These are phyloP conservation scores for Clarias magur DNA, from an alignment of 2,113 vertebrate species.

Conservation along the genomic window DNA sequence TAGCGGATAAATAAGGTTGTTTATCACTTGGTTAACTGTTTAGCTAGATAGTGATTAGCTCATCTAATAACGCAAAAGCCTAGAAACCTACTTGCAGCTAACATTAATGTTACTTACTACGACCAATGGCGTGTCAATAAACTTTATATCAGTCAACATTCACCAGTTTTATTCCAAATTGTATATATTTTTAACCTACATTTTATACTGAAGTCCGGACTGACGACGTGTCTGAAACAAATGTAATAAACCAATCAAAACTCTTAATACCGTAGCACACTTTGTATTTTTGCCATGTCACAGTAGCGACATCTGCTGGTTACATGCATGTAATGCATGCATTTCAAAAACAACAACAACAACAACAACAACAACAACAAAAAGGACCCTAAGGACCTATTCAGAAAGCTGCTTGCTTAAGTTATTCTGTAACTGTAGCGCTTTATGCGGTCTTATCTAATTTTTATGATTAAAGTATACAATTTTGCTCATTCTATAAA, in stretches of 20 bases:
- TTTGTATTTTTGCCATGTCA: too few relatives aligned
- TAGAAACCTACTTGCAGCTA: background rate
- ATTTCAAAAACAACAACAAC: background rate
- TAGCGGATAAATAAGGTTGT: background rate
- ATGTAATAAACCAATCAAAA: background rate
- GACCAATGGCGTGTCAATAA: background rate
- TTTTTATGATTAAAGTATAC: too few relatives aligned
- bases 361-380: too few relatives aligned
- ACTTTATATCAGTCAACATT: background rate
- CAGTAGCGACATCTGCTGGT: background rate
- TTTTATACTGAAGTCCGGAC: background rate
- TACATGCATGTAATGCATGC: background rate
- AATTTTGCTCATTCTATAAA: background rate
- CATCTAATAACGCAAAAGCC: background rate
- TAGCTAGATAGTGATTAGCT: background rate
- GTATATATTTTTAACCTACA: background rate
- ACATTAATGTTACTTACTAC: background rate
- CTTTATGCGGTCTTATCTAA: background rate
- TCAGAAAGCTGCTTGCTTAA: background rate
- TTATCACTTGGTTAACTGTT: background rate
- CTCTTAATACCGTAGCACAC: background rate
- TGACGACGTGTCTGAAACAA: background rate
- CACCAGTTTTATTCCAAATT: background rate
- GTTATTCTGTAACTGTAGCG: background rate
- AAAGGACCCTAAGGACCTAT: background rate